Base-by-base conservation (phyloP, 2,888 invertebrate genomes). In the Choreutis nemorana region DNA sequence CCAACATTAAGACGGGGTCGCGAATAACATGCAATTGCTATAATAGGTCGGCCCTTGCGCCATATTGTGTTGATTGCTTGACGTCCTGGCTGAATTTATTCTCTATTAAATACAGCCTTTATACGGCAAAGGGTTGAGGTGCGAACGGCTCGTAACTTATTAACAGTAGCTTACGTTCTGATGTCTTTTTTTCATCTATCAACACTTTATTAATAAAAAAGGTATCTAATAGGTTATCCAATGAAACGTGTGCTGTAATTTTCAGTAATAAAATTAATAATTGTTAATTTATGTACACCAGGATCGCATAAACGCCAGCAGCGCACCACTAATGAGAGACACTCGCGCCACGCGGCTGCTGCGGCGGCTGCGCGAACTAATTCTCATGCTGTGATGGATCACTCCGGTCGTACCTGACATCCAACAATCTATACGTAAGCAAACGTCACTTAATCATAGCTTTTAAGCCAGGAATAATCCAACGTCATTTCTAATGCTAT, bases 51-150 rank as follows among this genome's bases (percentile, higher is more conserved):
- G 57, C 62, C 66, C 58, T 27, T 50, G 67, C 72, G 64, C 72
- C 78, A 73, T 73, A 53, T 71, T 77, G 77, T 42, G 49, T 42
- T 72, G 78, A 78, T 73, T 58, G 72, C 61, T 62, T 51, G 71
- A 66, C 68, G 57, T 53, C 57, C 50, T 45, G 42, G 48, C 46
- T 53, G 56, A 71, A 75, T 75, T 77, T 73, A 75, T 73, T 65
- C 54, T 50, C 52, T 61, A 71, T 68, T 71, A 67, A 68, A 60
- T 56, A 50, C 48, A 41, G 43, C 46, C 42, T 31, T n/a, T 37
- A 39, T 36, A 35, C 37, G 34, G 45, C 48, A 60, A 68, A 70
- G 71, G 72, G 70, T 71, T 71, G 59, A 67, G 63, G 66, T 70
- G 66, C 52, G 48, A 64, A 61, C 34, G 40, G 44, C 32, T 15